Evolutionary conservation across 2,888 invertebrate genomes (phyloP).

Genomic region (Drosophila planitibia): DNA sequence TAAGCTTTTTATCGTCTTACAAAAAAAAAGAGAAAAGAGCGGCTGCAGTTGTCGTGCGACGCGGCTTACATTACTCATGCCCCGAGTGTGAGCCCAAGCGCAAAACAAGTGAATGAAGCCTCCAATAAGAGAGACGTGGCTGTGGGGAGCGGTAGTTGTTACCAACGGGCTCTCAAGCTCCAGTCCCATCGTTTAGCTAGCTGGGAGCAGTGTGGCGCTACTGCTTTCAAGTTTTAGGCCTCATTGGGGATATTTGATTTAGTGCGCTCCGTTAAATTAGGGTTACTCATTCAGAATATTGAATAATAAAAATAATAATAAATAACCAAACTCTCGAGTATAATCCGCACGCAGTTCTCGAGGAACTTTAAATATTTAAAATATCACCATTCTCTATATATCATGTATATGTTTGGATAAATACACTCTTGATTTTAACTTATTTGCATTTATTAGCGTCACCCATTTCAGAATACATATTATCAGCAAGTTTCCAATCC

Average conservation of each 20-base stretch:
- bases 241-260: conserved; percentile 19
- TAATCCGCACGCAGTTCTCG: too few relatives aligned
- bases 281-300: conserved; percentile 34
- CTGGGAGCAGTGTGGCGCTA: conserved; percentile 13
- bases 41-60: conserved; percentile 9
- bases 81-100: conserved; percentile 29
- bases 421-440: not conserved
- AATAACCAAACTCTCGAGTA: not conserved
- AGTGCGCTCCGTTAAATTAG: conserved; percentile 13
- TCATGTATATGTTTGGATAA: not conserved
- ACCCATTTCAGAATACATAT: not conserved
- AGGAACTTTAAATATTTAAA: not conserved
- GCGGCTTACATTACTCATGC: conserved; percentile 71
- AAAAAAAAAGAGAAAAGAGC: conserved; percentile 12
- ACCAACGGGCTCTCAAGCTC: not conserved
- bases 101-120: conserved; percentile 50
- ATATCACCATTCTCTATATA: not conserved
- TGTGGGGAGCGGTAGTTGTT: not conserved
- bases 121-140: conserved; percentile 30
- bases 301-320: not conserved
- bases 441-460: not conserved
- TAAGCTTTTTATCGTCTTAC: conserved; percentile 78
- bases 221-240: conserved; percentile 10
- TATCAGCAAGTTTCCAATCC: not conserved
- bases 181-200: not conserved